These are phyloP conservation scores for Vireo griseus DNA, from an alignment of 2,797 vertebrate species.

Conservation along the genomic window DNA sequence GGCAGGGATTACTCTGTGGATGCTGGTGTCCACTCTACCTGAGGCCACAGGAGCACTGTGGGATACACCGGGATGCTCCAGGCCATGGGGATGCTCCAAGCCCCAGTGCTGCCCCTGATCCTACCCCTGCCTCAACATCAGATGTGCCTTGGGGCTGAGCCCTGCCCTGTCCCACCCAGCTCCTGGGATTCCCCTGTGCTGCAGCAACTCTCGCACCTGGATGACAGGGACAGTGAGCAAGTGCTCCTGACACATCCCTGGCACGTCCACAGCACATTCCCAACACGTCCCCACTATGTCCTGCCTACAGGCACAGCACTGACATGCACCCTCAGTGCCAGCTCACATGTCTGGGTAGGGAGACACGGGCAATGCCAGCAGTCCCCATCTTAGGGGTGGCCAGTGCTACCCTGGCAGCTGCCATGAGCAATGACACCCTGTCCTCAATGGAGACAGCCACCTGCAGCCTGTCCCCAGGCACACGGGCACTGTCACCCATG, in stretches of 20 bases:
- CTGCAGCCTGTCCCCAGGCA: not conserved
- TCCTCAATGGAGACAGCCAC: not conserved
- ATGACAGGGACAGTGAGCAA: not conserved
- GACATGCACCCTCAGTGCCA: not conserved
- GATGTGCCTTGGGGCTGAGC: not conserved
- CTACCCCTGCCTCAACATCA: fast-evolving
- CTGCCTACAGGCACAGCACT: not conserved
- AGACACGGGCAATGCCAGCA: not conserved
- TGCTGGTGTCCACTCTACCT: not conserved
- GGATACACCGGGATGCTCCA: not conserved
- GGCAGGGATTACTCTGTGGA: not conserved
- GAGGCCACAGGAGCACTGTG: fast-evolving
- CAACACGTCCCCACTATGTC: not conserved
- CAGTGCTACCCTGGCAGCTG: not conserved
- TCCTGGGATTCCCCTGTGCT: not conserved
- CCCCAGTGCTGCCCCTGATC: not conserved
- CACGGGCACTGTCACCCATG: not conserved
- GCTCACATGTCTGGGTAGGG: not conserved
- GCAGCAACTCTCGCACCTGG: not conserved
- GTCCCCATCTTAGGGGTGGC: fast-evolving
- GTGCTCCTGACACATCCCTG: not conserved
- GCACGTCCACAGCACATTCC: not conserved
- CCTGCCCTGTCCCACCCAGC: not conserved
- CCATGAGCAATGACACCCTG: not conserved
- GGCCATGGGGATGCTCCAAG: not conserved